phyloP scores from a whole-genome alignment of 2,113 vertebrate genomes.

The Syngnathoides biaculeatus region DNA sequence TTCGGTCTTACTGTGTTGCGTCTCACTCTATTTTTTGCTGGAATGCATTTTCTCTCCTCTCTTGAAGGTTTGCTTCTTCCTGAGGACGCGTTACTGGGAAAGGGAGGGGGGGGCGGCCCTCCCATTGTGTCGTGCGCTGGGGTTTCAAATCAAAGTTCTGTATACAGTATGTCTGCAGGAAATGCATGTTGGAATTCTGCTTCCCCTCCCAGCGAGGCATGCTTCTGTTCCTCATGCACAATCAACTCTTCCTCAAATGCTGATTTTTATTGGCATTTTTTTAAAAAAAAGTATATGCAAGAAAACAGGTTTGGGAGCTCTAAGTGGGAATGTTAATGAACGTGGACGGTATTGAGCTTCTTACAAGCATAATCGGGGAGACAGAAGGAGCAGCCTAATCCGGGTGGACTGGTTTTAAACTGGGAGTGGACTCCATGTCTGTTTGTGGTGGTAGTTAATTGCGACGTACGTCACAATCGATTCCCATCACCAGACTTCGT shows the following conservation, averaged over 20 bases:
- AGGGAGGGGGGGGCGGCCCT: constrained; percentile 40
- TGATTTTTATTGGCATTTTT: too few relatives aligned
- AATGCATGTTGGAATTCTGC: constrained; percentile 59
- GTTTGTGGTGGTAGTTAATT: constrained; percentile 26
- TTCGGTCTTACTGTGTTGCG: constrained; percentile 13
- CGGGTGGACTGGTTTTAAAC: constrained; percentile 25
- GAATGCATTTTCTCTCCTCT: constrained; percentile 63
- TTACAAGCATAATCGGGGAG: constrained; percentile 55
- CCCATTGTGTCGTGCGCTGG: constrained; percentile 63
- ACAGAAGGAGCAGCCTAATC: constrained; percentile 60
- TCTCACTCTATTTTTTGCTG: constrained; percentile 14
- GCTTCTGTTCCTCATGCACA: constrained; percentile 31
- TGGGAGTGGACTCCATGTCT: constrained; percentile 7
- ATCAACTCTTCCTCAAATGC: background rate
- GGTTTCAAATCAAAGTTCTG: constrained; percentile 66
- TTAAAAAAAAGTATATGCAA: too few relatives aligned
- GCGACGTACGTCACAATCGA: background rate
- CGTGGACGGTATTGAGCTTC: constrained; percentile 63
- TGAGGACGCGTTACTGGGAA: constrained; percentile 52
- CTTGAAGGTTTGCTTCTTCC: constrained; percentile 60
- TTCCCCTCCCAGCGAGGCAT: constrained; percentile 44
- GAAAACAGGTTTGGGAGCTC: constrained; percentile 17
- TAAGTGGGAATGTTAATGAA: constrained; percentile 39
- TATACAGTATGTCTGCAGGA: constrained; percentile 60
- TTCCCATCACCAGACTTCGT: background rate